phyloP scores from a whole-genome alignment of 2,113 vertebrate genomes.

The Elephantulus edwardii region DNA sequence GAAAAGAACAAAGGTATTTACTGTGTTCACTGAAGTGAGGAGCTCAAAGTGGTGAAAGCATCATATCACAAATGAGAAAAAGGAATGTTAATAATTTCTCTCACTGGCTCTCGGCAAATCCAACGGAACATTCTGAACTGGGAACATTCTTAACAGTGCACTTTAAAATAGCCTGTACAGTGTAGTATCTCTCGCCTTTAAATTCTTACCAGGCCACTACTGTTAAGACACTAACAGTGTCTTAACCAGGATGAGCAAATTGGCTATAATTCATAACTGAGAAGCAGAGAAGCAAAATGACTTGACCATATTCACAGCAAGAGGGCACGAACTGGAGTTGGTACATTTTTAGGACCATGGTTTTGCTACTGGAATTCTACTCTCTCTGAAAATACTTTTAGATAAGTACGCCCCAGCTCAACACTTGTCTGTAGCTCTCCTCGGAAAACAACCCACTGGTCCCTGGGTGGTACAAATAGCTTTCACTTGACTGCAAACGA shows the following conservation, averaged over 20 bases:
- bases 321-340: background rate
- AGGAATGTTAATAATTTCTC: background rate
- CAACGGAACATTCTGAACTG: fast-evolving
- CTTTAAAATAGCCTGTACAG: background rate
- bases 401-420: too few relatives aligned
- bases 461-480: background rate
- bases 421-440: background rate
- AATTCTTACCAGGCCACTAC: background rate
- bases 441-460: background rate
- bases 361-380: background rate
- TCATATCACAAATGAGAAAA: background rate
- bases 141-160: background rate
- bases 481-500: background rate
- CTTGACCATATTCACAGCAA: background rate
- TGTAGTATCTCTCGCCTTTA: background rate
- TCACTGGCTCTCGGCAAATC: background rate
- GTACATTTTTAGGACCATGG: background rate
- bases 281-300: background rate
- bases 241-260: background rate
- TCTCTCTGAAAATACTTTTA: background rate
- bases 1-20: background rate
- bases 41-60: background rate
- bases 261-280: background rate
- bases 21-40: background rate
- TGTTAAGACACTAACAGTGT: background rate